phyloP scores from a whole-genome alignment of 2,888 invertebrate genomes.

The Drosophila pseudotakahashii region DNA sequence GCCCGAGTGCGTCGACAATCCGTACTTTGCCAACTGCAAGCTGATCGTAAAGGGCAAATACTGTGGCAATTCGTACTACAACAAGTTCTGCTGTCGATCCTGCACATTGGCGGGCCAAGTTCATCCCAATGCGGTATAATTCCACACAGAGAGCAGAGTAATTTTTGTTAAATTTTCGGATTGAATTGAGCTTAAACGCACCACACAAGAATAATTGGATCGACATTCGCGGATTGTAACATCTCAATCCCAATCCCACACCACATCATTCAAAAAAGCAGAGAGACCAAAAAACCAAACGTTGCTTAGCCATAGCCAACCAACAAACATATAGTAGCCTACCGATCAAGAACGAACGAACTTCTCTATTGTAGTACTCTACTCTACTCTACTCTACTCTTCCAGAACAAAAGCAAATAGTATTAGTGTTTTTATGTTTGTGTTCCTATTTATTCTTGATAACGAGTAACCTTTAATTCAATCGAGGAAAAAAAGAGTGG shows the following conservation, averaged over 20 bases:
- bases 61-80: conserved; percentile 96
- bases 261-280: conserved; percentile 30
- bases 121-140: conserved; percentile 82
- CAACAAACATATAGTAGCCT: conserved; percentile 12
- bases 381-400: conserved; percentile 49
- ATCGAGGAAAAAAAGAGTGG: conserved; percentile 64
- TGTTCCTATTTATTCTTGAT: conserved; percentile 83
- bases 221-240: conserved; percentile 22
- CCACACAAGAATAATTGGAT: conserved; percentile 46
- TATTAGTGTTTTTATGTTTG: conserved; percentile 80
- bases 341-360: conserved; percentile 55
- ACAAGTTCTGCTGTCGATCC: conserved; percentile 96
- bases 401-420: conserved; percentile 69
- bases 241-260: too few species aligned
- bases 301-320: conserved; percentile 27
- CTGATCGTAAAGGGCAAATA: conserved; percentile 93
- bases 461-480: conserved; percentile 63
- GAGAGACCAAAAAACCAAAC: conserved; percentile 55
- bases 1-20: conserved; percentile 93
- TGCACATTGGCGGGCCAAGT: conserved; percentile 94
- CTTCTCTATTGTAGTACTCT: conserved; percentile 49
- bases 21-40: conserved; percentile 94
- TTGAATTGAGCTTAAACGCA: conserved; percentile 60
- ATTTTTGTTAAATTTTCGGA: conserved; percentile 54
- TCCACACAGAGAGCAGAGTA: conserved; percentile 51